A percentile compares a stretch with the other conserved stretches of the same genome.
phyloP scores from a whole-genome alignment of 2,113 vertebrate species.

The Prietella phreatophila region DNA sequence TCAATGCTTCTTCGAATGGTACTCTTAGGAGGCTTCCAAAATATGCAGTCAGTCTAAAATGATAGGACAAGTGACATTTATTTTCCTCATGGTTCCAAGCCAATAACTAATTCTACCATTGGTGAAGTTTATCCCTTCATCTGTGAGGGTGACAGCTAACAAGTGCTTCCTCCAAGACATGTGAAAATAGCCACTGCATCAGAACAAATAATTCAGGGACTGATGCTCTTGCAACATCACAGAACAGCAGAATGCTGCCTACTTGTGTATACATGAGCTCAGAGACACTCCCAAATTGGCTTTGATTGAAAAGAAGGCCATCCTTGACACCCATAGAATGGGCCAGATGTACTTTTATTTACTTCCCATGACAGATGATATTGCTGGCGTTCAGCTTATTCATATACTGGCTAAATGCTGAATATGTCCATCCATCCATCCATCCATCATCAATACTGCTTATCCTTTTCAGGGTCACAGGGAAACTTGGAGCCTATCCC shows the following conservation, averaged over 20 bases:
- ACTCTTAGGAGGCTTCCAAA: constrained; percentile 43
- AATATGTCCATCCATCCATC: too few relatives aligned
- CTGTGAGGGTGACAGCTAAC: background rate
- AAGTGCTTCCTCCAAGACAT: background rate
- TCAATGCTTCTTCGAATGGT: constrained; percentile 40
- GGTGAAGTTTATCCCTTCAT: background rate
- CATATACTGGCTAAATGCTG: background rate
- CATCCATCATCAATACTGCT: too few relatives aligned
- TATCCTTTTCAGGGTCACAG: too few relatives aligned
- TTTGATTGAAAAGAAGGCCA: background rate
- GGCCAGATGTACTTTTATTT: background rate
- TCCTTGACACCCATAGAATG: background rate
- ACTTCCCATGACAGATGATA: background rate
- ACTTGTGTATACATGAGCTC: background rate
- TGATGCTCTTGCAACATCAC: background rate
- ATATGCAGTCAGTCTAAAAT: constrained; percentile 43
- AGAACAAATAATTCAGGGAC: background rate
- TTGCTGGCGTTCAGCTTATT: background rate
- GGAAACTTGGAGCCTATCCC: too few relatives aligned
- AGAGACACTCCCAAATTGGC: background rate
- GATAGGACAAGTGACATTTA: background rate
- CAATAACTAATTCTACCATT: too few relatives aligned
- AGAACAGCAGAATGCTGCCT: background rate
- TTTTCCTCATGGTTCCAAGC: background rate
- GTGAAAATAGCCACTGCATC: background rate